A percentile compares a stretch with the other conserved stretches of the same genome.
Conservation (phyloP, 2,888 invertebrate species). For the Sarcophaga subvicina region DNA sequence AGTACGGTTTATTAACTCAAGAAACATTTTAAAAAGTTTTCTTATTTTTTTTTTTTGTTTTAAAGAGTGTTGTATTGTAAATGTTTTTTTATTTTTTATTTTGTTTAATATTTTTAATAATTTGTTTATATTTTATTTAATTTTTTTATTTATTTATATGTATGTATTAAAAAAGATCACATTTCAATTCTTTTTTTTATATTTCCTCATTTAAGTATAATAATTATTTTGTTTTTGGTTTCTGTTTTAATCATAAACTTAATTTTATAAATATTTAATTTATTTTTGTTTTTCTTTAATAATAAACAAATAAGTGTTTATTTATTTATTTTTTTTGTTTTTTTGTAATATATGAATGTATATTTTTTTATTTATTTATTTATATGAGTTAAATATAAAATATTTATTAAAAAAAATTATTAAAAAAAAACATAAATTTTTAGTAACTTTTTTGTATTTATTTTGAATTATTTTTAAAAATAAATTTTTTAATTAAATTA, state of each 20-base stretch:
- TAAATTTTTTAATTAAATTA: constrained; percentile 52
- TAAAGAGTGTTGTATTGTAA: not conserved
- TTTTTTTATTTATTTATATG: constrained; percentile 71
- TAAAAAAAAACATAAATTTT: constrained; percentile 58
- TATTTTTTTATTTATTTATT: constrained; percentile 60
- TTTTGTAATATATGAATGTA: constrained; percentile 72
- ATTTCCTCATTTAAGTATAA: constrained; percentile 67
- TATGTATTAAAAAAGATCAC: constrained; percentile 79
- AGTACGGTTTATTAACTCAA: not conserved
- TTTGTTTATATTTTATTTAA: constrained; percentile 54
- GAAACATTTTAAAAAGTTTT: not conserved
- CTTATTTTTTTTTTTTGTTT: constrained; percentile 3
- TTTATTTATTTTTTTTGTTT: constrained; percentile 69
- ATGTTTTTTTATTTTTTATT: constrained; percentile 64
- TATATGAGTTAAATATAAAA: constrained; percentile 60
- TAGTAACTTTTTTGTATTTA: constrained; percentile 59
- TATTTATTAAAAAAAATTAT: constrained; percentile 49
- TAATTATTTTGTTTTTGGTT: constrained; percentile 51
- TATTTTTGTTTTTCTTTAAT: constrained; percentile 64
- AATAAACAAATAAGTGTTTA: constrained; percentile 75
- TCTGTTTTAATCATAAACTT: constrained; percentile 46
- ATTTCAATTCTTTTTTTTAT: constrained; percentile 76
- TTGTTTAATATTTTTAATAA: constrained; percentile 57
- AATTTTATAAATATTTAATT: constrained; percentile 55
- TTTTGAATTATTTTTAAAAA: constrained; percentile 45